Base-by-base conservation (phyloP, 2,113 vertebrate species). In the Scolopax mira region DNA sequence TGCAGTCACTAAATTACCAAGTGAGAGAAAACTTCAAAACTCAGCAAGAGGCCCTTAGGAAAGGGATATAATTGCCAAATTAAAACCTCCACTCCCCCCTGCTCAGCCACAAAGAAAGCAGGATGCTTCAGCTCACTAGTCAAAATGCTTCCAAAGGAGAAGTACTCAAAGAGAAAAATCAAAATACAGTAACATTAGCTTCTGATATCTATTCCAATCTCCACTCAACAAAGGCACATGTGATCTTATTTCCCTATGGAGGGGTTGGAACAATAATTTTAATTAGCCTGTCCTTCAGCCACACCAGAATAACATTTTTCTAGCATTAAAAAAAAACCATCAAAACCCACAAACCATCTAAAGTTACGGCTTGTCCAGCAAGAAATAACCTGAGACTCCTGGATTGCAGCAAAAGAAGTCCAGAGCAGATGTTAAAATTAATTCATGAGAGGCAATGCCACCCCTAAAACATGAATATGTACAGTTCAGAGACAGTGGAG, bases 241-340 rank as follows among this genome's bases (percentile, higher is more conserved):
- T 1, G 6, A 52, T 80, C 35, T 19, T 88, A 51, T 35, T 88
- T 85, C 49, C 35, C 44, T 65, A 15, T 11, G 9, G 84, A 90
- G 46, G 19, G 64, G 16, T 27, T 79, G 65, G 51, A 88, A 70
- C 11, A 94, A 66, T 54, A 42, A 89, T 82, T 89, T 88, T 91
- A 84, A 86, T 95, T 95, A 78, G 4, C n/a, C 57, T 75, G 28
- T 85, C 61, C 37, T 88, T 87, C 81, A 91, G 15, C 51, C 51
- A 61, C 79, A 93, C 60, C 42, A 90, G 60, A 96, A 85, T 85
- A 96, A 94, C 39, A 78, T 78, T 95, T 93, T 93, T 55, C 23
- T 64, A 89, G 24, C 11, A 30, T 67, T 93, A 30, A 65, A 87
- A 89, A 62, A 64, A 54, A 58, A 28, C 16, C 28, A 33, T 52